Base-by-base conservation (phyloP, 2,888 invertebrate genomes). In the Crocallis elinguaria region DNA sequence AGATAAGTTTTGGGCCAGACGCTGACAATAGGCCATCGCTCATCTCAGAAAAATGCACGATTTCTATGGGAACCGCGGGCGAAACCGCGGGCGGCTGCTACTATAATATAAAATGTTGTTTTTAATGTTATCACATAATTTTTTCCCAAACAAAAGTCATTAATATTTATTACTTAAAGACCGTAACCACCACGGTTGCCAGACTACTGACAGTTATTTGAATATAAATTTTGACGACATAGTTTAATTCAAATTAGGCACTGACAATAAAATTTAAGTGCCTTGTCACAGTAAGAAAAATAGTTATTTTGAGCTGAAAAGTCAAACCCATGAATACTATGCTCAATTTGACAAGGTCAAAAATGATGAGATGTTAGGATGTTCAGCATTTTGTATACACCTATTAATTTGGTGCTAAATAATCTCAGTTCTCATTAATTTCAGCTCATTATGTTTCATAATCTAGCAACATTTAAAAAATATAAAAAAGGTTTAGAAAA, bases 211-310 rank as follows among this genome's bases (percentile, higher is more conserved):
- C 54, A 48, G 50, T 45, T 49, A 45, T 39, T 52, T 36, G 29
- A 30, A 33, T 14, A 62, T 62, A 59, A 60, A 62, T 64, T 54
- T 50, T 39, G 30, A 54, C 48, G 43, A 66, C 60, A 64, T 58
- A 67, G 62, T 63, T 55, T 58, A 57, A 66, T 66, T 62, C 52
- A 62, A 65, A 67, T 69, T 60, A 59, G n/a, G n/a, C n/a, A n/a
- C 54, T 49, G 46, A 48, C 50, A 55, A 58, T 43, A 39, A 46
- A 39, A 62, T 67, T 39, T 65, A 61, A 58, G 42, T 60, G 51
- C 60, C 60, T 59, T 44, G 42, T 60, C 52, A 11, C 55, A 38
- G 49, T 55, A 48, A 32, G 21, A 38, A 21, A 36, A 33, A 0
- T 7, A 12, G 3, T 17, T 50, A 63, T 53, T 57, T 35, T 19